These are phyloP conservation scores for Drosophila parthenogenetica DNA, from an alignment of 2,888 invertebrate species.

Conservation along the genomic window DNA sequence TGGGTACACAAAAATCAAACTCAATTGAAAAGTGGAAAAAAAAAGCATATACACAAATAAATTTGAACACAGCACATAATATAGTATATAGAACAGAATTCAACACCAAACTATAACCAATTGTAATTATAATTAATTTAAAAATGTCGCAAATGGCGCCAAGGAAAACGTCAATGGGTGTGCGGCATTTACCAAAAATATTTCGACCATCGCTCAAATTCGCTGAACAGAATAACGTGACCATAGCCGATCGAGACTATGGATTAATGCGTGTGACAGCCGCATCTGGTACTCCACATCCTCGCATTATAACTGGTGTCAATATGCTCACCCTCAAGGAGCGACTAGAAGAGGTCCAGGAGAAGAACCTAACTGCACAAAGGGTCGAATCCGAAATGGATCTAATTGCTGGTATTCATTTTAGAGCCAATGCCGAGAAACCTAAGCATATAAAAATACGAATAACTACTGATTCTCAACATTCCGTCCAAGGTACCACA, in stretches of 20 bases:
- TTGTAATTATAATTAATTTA: neutral
- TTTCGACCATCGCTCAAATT: slow-evolving; percentile 9
- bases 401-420: neutral
- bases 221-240: fast-evolving
- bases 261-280: slow-evolving; percentile 44
- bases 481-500: neutral
- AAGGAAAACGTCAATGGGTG: neutral
- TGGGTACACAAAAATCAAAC: too few species aligned
- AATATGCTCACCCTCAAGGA: slow-evolving; percentile 29
- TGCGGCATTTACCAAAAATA: neutral
- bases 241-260: slow-evolving; percentile 40
- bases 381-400: neutral
- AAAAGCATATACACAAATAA: neutral
- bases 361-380: neutral
- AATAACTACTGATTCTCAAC: neutral
- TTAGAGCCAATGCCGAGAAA: neutral
- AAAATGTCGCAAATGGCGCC: neutral
- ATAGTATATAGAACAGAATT: neutral
- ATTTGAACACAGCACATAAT: neutral
- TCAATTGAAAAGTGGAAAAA: neutral
- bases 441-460: neutral
- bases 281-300: slow-evolving; percentile 50
- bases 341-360: slow-evolving; percentile 32
- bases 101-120: neutral
- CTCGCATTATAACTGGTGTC: slow-evolving; percentile 20